Evolutionary conservation across 92 coral and sea anemone genomes (phyloP).

Genomic region (Paragorgia papillata): DNA sequence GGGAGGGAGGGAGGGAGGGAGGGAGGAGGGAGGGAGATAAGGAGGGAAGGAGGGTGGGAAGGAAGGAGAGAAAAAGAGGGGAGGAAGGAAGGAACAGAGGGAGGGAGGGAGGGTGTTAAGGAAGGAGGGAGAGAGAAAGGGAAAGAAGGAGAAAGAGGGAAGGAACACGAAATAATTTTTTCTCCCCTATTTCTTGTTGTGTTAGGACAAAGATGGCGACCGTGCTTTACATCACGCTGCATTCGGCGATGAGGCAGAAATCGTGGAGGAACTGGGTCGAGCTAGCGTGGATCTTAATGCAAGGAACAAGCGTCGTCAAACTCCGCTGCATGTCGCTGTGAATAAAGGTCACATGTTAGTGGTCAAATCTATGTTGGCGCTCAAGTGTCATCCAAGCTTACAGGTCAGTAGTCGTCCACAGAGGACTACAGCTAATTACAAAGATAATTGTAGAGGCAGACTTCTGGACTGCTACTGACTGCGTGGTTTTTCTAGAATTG

Average conservation of each 20-base stretch:
- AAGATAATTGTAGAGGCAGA: no score
- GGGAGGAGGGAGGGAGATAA: no score
- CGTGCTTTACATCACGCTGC: constrained; percentile 97
- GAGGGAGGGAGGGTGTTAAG: no score
- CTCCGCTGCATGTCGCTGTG: constrained; percentile 96
- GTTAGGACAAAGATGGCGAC: constrained; percentile 97
- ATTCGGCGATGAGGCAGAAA: constrained; percentile 83
- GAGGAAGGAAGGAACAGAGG: no score
- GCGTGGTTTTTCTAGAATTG: no score
- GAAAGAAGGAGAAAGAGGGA: no score
- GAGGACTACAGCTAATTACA: no score
- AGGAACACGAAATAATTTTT: background rate
- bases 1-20: no score
- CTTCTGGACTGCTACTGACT: no score
- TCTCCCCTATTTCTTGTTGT: background rate
- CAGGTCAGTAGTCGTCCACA: constrained; percentile 71
- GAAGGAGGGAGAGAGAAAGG: no score
- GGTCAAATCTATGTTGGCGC: constrained; percentile 71
- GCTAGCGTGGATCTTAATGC: constrained; percentile 97
- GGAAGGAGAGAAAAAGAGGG: no score
- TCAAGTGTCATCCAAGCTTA: constrained; percentile 89
- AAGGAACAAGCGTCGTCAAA: constrained; percentile 95
- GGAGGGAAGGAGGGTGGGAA: no score
- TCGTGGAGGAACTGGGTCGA: constrained; percentile 77
- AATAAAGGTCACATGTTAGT: constrained; percentile 93